phyloP scores from a whole-genome alignment of 2,888 invertebrate species.

The Gastrophysa polygoni region DNA sequence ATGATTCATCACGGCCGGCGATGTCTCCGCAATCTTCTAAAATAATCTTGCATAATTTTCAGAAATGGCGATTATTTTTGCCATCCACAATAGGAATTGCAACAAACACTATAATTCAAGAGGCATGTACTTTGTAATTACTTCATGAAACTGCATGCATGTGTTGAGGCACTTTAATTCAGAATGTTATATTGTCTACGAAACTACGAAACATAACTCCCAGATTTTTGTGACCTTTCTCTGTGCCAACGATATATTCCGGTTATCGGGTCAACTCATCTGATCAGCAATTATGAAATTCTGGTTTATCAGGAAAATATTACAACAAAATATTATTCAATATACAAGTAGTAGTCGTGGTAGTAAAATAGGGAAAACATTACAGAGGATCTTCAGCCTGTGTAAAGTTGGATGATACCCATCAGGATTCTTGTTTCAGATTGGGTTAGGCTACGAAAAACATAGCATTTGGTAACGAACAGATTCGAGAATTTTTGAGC shows the following conservation, averaged over 20 bases:
- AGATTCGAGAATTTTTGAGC: too few species aligned
- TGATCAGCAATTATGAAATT: neutral
- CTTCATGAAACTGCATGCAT: slow-evolving; percentile 39
- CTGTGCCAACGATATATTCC: slow-evolving; percentile 46
- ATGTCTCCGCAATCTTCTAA: slow-evolving; percentile 30
- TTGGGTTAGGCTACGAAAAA: too few species aligned
- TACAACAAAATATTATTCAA: too few species aligned
- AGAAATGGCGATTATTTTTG: slow-evolving; percentile 34
- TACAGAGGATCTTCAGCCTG: too few species aligned
- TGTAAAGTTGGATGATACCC: too few species aligned
- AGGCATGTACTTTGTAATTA: slow-evolving; percentile 37
- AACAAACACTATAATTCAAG: slow-evolving; percentile 37
- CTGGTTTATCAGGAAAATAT: too few species aligned
- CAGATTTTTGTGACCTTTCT: slow-evolving; percentile 54
- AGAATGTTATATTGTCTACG: slow-evolving; percentile 52
- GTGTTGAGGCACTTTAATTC: slow-evolving; percentile 43
- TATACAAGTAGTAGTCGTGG: too few species aligned
- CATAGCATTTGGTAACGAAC: too few species aligned
- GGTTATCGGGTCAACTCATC: slow-evolving; percentile 6
- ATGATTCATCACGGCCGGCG: slow-evolving; percentile 22
- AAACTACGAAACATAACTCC: slow-evolving; percentile 52
- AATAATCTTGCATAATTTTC: slow-evolving; percentile 39
- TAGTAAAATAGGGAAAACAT: too few species aligned
- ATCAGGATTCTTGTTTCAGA: too few species aligned
- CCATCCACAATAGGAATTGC: slow-evolving; percentile 35